phyloP scores from a whole-genome alignment of 2,113 vertebrate species.

The Notechis scutatus region DNA sequence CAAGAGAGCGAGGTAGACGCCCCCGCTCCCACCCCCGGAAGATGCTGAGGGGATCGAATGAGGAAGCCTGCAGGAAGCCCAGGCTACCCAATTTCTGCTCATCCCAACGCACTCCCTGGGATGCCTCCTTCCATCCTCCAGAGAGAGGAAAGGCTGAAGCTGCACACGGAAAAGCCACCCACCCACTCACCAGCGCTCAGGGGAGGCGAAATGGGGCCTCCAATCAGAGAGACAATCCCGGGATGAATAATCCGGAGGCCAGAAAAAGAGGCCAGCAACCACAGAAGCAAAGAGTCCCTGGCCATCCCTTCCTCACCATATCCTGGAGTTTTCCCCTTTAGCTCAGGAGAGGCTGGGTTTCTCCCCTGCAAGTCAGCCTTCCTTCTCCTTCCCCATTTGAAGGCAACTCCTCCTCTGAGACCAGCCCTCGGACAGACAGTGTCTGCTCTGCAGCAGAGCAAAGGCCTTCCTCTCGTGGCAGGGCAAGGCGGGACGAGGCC shows the following conservation, averaged over 20 bases:
- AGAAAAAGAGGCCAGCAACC: not conserved
- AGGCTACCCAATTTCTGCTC: slow-evolving; percentile 40
- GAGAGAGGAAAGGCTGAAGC: slow-evolving; percentile 42
- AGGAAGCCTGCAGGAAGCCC: slow-evolving; percentile 51
- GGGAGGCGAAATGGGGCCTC: not conserved
- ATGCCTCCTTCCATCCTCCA: slow-evolving; percentile 40
- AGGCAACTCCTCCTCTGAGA: not conserved
- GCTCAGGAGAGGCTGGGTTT: not conserved
- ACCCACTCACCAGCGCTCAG: not conserved
- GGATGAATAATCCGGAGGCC: too few species aligned
- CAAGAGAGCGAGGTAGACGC: slow-evolving; percentile 45
- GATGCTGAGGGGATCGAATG: slow-evolving; percentile 11
- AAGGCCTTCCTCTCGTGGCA: not conserved
- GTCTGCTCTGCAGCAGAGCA: not conserved
- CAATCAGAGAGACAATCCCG: not conserved
- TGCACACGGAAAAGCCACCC: not conserved
- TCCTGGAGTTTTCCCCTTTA: not conserved
- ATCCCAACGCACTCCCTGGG: slow-evolving; percentile 36
- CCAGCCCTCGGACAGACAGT: not conserved
- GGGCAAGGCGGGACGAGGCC: not conserved
- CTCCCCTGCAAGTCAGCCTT: too few species aligned
- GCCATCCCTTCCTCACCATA: not conserved
- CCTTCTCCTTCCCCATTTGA: not conserved
- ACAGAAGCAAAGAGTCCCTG: not conserved
- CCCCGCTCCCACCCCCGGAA: slow-evolving; percentile 23